phyloP scores from a whole-genome alignment of 2,888 invertebrate genomes.

The Eupithecia subfuscata region DNA sequence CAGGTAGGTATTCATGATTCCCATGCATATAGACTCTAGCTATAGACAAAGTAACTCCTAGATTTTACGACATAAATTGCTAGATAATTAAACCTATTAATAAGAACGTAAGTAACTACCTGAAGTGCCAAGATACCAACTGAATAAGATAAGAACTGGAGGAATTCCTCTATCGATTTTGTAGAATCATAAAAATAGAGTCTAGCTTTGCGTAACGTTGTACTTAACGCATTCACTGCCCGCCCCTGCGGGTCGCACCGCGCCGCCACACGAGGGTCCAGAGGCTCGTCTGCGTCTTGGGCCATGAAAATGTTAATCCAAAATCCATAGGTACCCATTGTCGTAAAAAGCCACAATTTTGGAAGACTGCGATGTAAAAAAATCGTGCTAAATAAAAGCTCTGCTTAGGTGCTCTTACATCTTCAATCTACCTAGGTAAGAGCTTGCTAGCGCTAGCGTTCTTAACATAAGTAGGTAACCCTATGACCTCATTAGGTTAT shows the following conservation, averaged over 20 bases:
- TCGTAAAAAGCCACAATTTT: neutral
- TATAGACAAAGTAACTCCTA: neutral
- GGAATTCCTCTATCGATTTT: neutral
- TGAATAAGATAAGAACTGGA: neutral
- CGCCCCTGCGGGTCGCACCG: too few species aligned
- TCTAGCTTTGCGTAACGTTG: neutral
- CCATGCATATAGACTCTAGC: neutral
- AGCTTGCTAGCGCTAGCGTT: neutral
- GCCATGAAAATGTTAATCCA: too few species aligned
- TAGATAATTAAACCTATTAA: neutral
- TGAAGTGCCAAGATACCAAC: neutral
- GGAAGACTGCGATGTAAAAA: neutral
- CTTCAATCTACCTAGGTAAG: neutral
- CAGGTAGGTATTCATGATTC: neutral
- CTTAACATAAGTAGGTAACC: neutral
- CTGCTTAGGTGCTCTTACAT: neutral
- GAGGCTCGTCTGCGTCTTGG: too few species aligned
- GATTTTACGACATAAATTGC: neutral
- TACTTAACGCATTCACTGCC: too few species aligned
- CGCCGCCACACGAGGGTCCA: too few species aligned
- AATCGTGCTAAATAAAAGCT: neutral
- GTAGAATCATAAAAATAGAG: neutral
- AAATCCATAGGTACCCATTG: neutral
- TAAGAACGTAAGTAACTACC: neutral
- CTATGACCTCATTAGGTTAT: conserved; percentile 20